These are phyloP conservation scores for Hippopotamyrus pictus DNA, from an alignment of 2,797 vertebrate genomes.

Conservation along the genomic window DNA sequence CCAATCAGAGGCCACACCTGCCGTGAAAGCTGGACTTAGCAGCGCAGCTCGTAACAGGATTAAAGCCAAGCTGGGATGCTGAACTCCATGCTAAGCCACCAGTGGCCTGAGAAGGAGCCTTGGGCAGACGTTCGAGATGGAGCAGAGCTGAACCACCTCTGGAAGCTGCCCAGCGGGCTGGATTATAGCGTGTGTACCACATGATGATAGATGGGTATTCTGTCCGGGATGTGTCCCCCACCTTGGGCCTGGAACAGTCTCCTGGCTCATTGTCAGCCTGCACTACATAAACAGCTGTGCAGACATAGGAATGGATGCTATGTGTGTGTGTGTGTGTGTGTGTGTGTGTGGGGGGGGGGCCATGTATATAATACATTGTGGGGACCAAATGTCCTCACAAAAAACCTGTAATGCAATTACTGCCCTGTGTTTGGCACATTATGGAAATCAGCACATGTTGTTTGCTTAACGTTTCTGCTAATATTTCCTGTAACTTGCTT, in stretches of 20 bases:
- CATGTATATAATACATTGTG: not conserved
- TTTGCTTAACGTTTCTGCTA: not conserved
- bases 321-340: not conserved
- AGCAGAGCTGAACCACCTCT: not conserved
- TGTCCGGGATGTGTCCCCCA: not conserved
- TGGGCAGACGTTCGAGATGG: not conserved
- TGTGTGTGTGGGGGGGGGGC: not conserved
- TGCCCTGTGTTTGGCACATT: not conserved
- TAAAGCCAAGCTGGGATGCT: not conserved
- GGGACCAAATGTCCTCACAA: not conserved
- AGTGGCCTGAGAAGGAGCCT: not conserved
- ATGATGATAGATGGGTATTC: not conserved
- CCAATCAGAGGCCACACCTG: not conserved
- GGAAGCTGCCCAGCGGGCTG: not conserved
- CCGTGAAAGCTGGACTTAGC: not conserved
- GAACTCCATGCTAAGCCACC: not conserved
- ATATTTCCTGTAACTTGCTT: not conserved
- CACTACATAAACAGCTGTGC: not conserved
- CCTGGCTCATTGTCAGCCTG: not conserved
- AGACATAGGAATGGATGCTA: not conserved
- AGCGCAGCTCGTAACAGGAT: not conserved
- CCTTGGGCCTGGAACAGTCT: not conserved
- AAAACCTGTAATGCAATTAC: not conserved
- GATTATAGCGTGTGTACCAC: not conserved
- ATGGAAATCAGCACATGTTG: not conserved